Evolutionary conservation across 2,797 vertebrate genomes (phyloP).

Genomic region (Erethizon dorsatum): DNA sequence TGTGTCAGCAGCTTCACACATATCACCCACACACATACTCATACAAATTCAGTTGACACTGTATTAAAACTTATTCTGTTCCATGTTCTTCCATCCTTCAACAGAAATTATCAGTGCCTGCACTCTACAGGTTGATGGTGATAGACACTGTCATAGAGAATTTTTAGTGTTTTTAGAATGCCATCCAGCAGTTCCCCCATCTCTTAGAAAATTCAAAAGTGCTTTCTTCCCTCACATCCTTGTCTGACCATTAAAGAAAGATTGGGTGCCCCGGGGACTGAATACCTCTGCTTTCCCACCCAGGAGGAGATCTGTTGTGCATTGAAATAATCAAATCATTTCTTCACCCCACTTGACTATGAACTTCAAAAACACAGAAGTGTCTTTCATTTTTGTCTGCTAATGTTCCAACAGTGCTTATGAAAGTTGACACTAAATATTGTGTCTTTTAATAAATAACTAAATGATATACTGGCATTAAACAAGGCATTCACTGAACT

Average conservation of each 20-base stretch:
- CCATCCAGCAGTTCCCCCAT: background rate
- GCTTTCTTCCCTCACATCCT: conserved; percentile 16
- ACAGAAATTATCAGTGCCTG: background rate
- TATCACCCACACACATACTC: background rate
- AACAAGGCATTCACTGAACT: background rate
- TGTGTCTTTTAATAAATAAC: conserved; percentile 34
- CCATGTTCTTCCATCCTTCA: background rate
- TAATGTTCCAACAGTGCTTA: background rate
- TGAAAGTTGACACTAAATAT: background rate
- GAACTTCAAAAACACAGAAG: background rate
- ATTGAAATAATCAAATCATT: background rate
- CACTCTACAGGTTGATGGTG: background rate
- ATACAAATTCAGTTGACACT: background rate
- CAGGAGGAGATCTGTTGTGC: background rate
- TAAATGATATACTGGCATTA: background rate
- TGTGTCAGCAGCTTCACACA: background rate
- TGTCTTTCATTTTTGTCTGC: background rate
- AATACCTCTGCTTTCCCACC: background rate
- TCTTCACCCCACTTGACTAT: background rate
- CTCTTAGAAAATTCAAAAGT: background rate
- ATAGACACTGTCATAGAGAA: background rate
- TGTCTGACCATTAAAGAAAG: background rate
- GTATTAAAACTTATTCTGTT: background rate
- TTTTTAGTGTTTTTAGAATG: background rate
- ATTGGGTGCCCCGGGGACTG: background rate